phyloP scores from a whole-genome alignment of 2,113 vertebrate species.

The Procavia capensis region DNA sequence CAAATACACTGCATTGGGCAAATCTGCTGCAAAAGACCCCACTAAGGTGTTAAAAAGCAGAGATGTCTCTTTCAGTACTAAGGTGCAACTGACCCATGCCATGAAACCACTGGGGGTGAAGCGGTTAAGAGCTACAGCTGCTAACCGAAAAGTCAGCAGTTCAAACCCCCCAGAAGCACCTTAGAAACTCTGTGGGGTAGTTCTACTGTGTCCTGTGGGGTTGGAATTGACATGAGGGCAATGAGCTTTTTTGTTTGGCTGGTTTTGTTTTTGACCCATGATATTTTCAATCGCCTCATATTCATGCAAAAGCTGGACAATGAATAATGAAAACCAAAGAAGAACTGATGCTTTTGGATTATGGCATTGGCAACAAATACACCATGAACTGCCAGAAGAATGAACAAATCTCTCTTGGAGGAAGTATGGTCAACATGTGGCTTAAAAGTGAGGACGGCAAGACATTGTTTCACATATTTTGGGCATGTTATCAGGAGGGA shows the following conservation, averaged over 20 bases:
- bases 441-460: not conserved
- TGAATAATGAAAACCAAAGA: not conserved
- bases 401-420: not conserved
- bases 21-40: not conserved
- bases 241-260: too few species aligned
- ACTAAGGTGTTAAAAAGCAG: not conserved
- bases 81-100: not conserved
- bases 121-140: too few species aligned
- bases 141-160: too few species aligned
- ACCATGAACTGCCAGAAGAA: not conserved
- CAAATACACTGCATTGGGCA: not conserved
- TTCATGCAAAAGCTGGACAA: not conserved
- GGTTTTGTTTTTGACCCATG: too few species aligned
- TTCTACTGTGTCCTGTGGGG: too few species aligned
- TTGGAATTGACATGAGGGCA: too few species aligned
- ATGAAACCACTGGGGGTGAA: too few species aligned
- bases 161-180: too few species aligned
- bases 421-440: not conserved
- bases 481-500: not conserved
- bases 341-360: not conserved
- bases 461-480: not conserved
- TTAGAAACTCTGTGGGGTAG: too few species aligned
- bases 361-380: not conserved
- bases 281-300: not conserved
- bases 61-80: not conserved